Conservation (phyloP, 2,888 invertebrate genomes). For the Drosophila austrosaltans region DNA sequence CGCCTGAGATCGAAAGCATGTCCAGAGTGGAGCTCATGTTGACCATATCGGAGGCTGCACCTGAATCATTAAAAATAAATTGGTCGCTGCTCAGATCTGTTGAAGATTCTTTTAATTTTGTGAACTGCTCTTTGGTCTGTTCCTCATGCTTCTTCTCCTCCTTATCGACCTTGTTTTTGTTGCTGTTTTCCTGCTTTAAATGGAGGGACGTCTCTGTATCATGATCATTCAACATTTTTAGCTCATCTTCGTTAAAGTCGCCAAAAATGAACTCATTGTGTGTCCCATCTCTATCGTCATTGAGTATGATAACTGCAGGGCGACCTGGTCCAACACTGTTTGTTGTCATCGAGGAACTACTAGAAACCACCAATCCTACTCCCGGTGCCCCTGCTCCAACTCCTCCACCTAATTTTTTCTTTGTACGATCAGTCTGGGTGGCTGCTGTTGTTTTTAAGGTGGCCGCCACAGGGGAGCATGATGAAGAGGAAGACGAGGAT, state of each 20-base stretch:
- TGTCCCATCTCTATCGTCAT: constrained; percentile 84
- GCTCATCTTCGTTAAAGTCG: constrained; percentile 83
- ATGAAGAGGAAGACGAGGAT: not conserved
- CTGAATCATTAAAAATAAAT: constrained; percentile 75
- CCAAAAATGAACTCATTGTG: constrained; percentile 90
- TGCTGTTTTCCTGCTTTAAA: not conserved
- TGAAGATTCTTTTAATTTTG: constrained; percentile 11
- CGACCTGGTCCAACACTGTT: constrained; percentile 47
- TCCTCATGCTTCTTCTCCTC: constrained; percentile 12
- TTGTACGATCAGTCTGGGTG: constrained; percentile 59
- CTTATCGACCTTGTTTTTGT: not conserved
- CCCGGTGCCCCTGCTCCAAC: constrained; percentile 17
- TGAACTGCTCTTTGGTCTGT: not conserved
- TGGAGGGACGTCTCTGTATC: constrained; percentile 33
- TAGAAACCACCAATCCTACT: not conserved
- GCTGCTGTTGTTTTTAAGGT: constrained; percentile 60
- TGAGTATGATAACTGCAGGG: constrained; percentile 90
- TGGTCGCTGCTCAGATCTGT: constrained; percentile 31
- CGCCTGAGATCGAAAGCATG: constrained; percentile 68
- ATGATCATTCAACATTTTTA: constrained; percentile 77
- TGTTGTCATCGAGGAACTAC: constrained; percentile 8
- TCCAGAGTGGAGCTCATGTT: constrained; percentile 73
- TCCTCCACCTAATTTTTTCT: constrained; percentile 30
- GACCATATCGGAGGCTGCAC: constrained; percentile 66
- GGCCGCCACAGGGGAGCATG: not conserved